phyloP scores from a whole-genome alignment of 1,140 invertebrate species.

The Drosophila guanche region DNA sequence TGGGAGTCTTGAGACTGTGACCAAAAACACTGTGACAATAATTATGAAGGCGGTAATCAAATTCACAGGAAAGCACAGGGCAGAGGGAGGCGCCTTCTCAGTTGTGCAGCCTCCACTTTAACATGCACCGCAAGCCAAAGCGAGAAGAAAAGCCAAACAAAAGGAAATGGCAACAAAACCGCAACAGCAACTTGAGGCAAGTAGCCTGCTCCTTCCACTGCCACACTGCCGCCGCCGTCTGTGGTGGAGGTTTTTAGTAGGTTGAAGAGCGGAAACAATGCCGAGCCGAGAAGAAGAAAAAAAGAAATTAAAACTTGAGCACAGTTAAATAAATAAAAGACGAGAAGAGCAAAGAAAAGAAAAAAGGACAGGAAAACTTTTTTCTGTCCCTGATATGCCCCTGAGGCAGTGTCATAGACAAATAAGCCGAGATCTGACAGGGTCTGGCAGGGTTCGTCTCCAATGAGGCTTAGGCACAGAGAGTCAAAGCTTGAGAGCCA shows the following conservation, averaged over 20 bases:
- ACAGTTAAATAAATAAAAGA: conserved; percentile 69
- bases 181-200: conserved; percentile 71
- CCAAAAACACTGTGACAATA: conserved; percentile 63
- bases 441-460: too few relatives aligned
- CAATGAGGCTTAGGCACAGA: too few relatives aligned
- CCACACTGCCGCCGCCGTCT: not conserved
- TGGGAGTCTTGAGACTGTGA: conserved; percentile 12
- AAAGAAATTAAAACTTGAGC: conserved; percentile 77
- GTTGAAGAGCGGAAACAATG: conserved; percentile 66
- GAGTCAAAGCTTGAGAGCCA: not conserved
- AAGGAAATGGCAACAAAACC: conserved; percentile 73
- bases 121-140: conserved; percentile 62
- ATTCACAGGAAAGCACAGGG: conserved; percentile 47
- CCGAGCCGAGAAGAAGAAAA: conserved; percentile 56
- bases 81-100: conserved; percentile 4
- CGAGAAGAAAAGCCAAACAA: conserved; percentile 60
- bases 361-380: conserved; percentile 27
- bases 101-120: conserved; percentile 62
- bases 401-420: not conserved
- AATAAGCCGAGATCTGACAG: conserved; percentile 6
- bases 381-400: conserved; percentile 10
- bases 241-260: conserved; percentile 14
- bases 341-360: conserved; percentile 1
- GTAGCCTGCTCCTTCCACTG: conserved; percentile 22
- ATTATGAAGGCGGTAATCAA: conserved; percentile 75